A percentile compares a stretch with the other conserved stretches of the same genome.
phyloP scores from a whole-genome alignment of 2,113 vertebrate genomes.

The Dryoscopus gambensis region DNA sequence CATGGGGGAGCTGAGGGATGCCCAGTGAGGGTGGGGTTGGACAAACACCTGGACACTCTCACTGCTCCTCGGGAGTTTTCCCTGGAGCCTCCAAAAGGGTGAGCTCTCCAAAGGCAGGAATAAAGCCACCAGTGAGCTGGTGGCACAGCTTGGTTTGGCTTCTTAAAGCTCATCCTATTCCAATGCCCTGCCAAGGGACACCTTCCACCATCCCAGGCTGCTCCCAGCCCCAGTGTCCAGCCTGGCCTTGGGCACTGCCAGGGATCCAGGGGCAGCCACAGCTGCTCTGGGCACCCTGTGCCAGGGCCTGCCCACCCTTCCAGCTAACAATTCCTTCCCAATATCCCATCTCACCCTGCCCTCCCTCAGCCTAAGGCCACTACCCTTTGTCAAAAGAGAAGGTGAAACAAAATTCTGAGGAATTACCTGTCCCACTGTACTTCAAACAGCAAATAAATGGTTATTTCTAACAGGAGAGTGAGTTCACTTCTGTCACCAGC shows the following conservation, averaged over 20 bases:
- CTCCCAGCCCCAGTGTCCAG: not conserved
- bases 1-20: not conserved
- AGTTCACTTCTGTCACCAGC: not conserved
- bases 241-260: not conserved
- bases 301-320: rapidly evolving
- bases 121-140: not conserved
- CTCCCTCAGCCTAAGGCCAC: not conserved
- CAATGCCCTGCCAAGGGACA: not conserved
- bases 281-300: not conserved
- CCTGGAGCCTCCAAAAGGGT: not conserved
- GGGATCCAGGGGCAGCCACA: not conserved
- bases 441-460: not conserved
- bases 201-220: rapidly evolving
- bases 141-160: not conserved
- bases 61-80: not conserved
- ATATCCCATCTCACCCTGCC: rapidly evolving
- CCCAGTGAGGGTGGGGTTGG: not conserved
- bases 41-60: not conserved
- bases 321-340: not conserved
- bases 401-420: not conserved
- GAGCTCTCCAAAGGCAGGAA: not conserved
- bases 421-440: not conserved
- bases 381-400: not conserved
- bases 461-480: not conserved
- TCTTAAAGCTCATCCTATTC: not conserved